Base-by-base conservation (phyloP, 2,888 invertebrate genomes). In the Mimumesa dahlbomi region DNA sequence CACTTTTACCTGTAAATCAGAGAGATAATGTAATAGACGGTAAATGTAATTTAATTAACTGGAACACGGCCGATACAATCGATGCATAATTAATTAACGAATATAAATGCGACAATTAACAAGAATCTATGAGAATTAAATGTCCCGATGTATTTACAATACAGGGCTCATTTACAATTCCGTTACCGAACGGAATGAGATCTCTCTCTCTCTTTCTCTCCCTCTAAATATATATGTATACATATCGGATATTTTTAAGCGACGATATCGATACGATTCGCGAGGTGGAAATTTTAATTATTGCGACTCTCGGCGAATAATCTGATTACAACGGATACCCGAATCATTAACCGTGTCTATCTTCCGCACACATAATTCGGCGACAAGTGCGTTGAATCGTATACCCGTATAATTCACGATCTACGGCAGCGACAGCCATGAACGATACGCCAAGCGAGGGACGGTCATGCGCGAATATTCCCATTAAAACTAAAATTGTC, bases 1-100 rank as follows among this genome's bases (percentile, higher is more conserved):
- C 87, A 95, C 93, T 90, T 94, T 95, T 87, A 97, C 94, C 97
- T 97, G 91, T 13, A 89, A 88, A 64, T 64, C 11, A 57, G 50
- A 54, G 29, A 22, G 13, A 13, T 38, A 19, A 46, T 54, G 9
- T 58, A 36, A 56, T 29, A 7, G 25, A 2, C n/a, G 34, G 34
- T 34, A 34, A 4, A n/a, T n/a, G n/a, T 2, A 34, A 34, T 34
- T 34, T n/a, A 34, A 34, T 34, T 34, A 34, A 34, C 9, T 34
- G n/a, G 34, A n/a, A n/a, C 25, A 5, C n/a, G 34, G 11, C n/a
- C n/a, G n/a, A 29, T 34, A n/a, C n/a, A 34, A 34, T 34, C n/a
- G n/a, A 7, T 11, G 34, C 34, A 34, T 3, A 34, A 34, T 34
- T 34, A 9, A 34, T 34, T 34, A 34, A 4, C 34, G n/a, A 34